These are phyloP conservation scores for Eupithecia dodoneata DNA, from an alignment of 2,888 invertebrate species.

Conservation along the genomic window DNA sequence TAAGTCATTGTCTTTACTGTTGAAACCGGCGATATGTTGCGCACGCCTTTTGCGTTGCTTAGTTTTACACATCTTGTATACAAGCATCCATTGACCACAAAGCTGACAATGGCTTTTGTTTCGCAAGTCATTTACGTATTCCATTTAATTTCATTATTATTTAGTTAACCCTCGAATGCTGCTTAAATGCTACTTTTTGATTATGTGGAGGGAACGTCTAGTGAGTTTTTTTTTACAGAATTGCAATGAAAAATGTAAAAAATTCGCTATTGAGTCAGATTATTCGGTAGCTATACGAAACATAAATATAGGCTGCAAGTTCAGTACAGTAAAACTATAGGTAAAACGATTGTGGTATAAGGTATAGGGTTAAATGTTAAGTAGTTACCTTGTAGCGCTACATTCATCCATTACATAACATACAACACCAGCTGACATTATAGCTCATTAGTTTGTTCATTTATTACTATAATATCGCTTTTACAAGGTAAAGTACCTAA, in stretches of 20 bases:
- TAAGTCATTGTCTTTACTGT: slow-evolving; percentile 51
- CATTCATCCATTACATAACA: slow-evolving; percentile 17
- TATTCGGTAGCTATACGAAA: not conserved
- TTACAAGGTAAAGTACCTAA: not conserved
- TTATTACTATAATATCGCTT: slow-evolving; percentile 8
- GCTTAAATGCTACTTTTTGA: too few species aligned
- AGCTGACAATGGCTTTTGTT: slow-evolving; percentile 8
- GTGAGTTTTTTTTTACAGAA: too few species aligned
- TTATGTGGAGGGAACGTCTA: too few species aligned
- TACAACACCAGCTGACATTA: slow-evolving; percentile 23
- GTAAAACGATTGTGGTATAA: not conserved
- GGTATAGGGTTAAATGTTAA: slow-evolving; percentile 25
- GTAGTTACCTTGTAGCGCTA: slow-evolving; percentile 20
- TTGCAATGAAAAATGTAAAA: too few species aligned
- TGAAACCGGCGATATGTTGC: slow-evolving; percentile 40
- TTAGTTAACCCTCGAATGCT: not conserved
- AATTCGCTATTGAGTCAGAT: not conserved
- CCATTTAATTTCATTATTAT: slow-evolving; percentile 1
- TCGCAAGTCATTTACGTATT: slow-evolving; percentile 17
- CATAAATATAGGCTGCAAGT: not conserved
- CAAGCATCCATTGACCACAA: slow-evolving; percentile 21
- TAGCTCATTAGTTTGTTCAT: slow-evolving; percentile 18
- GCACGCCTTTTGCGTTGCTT: slow-evolving; percentile 34
- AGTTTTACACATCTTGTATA: slow-evolving; percentile 31
- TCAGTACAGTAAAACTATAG: not conserved